Base-by-base conservation (phyloP, 2,888 invertebrate genomes). In the Myopa tessellatipennis region DNA sequence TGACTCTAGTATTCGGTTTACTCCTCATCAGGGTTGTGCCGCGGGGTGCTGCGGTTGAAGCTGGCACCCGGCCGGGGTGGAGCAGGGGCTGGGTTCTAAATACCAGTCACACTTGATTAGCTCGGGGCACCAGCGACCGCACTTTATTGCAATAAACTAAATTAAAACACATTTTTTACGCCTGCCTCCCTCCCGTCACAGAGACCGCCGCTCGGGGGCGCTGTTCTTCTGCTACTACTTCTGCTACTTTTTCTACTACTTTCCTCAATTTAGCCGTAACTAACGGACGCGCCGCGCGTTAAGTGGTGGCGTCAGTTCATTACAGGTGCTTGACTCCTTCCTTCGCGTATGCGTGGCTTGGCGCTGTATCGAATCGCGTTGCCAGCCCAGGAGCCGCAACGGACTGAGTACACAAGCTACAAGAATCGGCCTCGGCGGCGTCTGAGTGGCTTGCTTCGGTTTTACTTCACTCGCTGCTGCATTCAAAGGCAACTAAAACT, bases 251-350 rank as follows among this genome's bases (percentile, higher is more conserved):
- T 38, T 16, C 40, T 38, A 14, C 61, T 40, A 34, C 73, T 40
- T 50, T 52, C 34, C 36, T 55, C 55, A 75, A 69, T 45, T 60
- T 75, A 45, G 40, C 75, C 60, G 70, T 79, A 76, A 78, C 78
- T 78, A 78, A 80, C 36, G 7, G 73, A 63, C 76, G 70, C 63
- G 65, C 45, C 63, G 52, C 68, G 34, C 75, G 60, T 78, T 77
- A 77, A 80, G 72, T 77, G 78, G 73, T 78, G 80, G 80, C 80
- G 80, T 80, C 80, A 80, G 80, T 80, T 80, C 80, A 80, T 78
- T 80, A 78, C 80, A 80, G 78, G 78, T 80, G 78, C 75, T 80
- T 78, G 79, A 72, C 79, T 80, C 60, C 26, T 45, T 8, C 26
- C 34, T 26, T 12, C 50, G 5, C 65, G 65, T 18, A 7, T 16